Conservation (phyloP, 2,113 vertebrate genomes). For the Calidris pygmaea region DNA sequence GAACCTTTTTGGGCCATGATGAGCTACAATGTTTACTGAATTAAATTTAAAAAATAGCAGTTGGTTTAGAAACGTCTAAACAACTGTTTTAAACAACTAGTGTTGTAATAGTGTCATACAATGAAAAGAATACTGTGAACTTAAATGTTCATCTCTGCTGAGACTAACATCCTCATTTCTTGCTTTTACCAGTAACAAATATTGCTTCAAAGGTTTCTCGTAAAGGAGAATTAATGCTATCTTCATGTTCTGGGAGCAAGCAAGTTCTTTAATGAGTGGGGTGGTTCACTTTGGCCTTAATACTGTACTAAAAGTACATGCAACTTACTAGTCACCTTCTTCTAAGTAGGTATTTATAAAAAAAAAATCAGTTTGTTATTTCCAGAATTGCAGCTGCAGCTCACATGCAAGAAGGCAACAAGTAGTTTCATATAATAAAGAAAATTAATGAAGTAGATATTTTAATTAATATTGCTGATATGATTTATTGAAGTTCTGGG, state of each 20-base stretch:
- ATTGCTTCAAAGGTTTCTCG: neutral
- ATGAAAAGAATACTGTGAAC: neutral
- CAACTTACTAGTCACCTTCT: neutral
- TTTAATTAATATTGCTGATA: neutral
- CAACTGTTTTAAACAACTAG: neutral
- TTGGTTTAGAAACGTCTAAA: slow-evolving; percentile 10
- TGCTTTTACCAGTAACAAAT: neutral
- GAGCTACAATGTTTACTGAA: neutral
- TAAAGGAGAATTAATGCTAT: neutral
- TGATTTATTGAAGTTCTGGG: neutral
- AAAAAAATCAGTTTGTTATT: neutral
- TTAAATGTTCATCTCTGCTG: neutral
- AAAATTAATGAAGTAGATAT: neutral
- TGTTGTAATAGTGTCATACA: neutral
- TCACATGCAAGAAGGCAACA: neutral
- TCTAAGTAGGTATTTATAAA: neutral
- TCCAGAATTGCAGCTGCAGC: neutral
- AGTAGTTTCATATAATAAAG: neutral
- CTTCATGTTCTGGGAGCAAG: neutral
- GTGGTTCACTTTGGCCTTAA: neutral
- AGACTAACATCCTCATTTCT: neutral
- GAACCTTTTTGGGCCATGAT: neutral
- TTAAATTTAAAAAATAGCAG: neutral
- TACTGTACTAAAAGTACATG: neutral
- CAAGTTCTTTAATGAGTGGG: neutral